Percentiles rank a stretch among this genome's conserved stretches.
These are phyloP conservation scores for Molossus alvarezi DNA, from an alignment of 2,797 vertebrate genomes.

Conservation along the genomic window DNA sequence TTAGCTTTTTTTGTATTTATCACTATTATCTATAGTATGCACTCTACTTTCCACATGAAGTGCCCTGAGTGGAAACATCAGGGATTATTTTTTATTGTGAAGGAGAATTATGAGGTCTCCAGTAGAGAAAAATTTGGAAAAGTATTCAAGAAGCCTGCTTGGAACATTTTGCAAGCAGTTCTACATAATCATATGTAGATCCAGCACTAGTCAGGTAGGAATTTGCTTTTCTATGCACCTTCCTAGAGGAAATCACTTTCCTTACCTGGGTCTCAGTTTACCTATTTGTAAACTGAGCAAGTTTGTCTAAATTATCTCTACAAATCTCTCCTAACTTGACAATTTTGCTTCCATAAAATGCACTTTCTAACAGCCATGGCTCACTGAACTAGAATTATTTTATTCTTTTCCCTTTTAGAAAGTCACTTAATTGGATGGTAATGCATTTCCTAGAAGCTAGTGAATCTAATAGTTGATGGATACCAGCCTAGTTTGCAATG, in stretches of 20 bases:
- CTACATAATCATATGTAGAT: not conserved
- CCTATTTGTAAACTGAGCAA: constrained; percentile 38
- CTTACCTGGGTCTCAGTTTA: constrained; percentile 47
- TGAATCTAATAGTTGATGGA: constrained; percentile 75
- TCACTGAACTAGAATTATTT: constrained; percentile 64
- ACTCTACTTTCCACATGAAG: constrained; percentile 49
- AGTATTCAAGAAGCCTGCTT: not conserved
- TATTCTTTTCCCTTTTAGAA: constrained; percentile 67
- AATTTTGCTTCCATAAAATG: constrained; percentile 65
- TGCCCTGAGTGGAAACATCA: not conserved
- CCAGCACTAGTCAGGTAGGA: not conserved
- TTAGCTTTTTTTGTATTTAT: constrained; percentile 49
- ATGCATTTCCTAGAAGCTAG: constrained; percentile 71
- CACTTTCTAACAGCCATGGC: constrained; percentile 63
- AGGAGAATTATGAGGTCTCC: not conserved
- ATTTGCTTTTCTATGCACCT: constrained; percentile 21
- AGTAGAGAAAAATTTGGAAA: constrained; percentile 52
- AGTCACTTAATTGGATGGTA: constrained; percentile 70
- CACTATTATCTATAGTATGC: not conserved
- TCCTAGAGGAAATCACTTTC: constrained; percentile 29
- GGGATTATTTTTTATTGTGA: constrained; percentile 26
- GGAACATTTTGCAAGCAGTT: constrained; percentile 1
- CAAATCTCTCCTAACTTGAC: constrained; percentile 52
- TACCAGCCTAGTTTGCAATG: constrained; percentile 69
- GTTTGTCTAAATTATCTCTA: constrained; percentile 35